Evolutionary conservation across 2,888 invertebrate genomes (phyloP).

Genomic region (Tachina grossa): DNA sequence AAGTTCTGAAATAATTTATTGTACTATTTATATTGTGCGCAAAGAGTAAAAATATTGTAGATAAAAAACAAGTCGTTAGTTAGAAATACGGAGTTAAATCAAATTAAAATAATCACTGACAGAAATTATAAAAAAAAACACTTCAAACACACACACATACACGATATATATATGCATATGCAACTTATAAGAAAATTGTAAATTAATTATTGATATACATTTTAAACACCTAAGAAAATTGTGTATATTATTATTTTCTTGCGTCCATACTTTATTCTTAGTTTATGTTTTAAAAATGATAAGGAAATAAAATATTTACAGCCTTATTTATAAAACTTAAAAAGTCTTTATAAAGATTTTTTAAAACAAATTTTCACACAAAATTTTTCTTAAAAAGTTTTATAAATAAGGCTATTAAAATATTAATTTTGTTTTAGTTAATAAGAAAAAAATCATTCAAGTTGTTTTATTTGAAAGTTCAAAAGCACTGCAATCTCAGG

Average conservation of each 20-base stretch:
- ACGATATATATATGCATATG: background rate
- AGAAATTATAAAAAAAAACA: conserved; percentile 31
- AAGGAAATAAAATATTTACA: too few species aligned
- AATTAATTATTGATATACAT: conserved; percentile 40
- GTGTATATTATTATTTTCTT: conserved; percentile 2
- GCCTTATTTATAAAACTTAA: too few species aligned
- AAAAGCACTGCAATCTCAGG: too few species aligned
- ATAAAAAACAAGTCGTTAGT: conserved; percentile 38
- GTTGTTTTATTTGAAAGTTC: too few species aligned
- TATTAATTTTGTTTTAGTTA: background rate
- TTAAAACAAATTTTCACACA: too few species aligned
- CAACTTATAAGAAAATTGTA: conserved; percentile 40
- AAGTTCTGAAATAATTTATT: background rate
- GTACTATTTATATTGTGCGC: background rate
- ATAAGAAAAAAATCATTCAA: too few species aligned
- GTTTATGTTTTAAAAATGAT: conserved; percentile 41
- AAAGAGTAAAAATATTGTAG: conserved; percentile 38
- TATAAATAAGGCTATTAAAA: too few species aligned
- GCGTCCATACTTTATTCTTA: conserved; percentile 15
- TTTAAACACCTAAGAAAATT: conserved; percentile 2
- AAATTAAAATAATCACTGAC: conserved; percentile 36
- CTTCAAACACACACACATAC: background rate
- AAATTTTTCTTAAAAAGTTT: too few species aligned
- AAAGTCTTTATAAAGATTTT: too few species aligned
- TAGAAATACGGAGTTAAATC: conserved; percentile 61